Evolutionary conservation across 30 jellyfish, hydroid and myxozoan genomes (phyloP), one percentile per base, ranked within the genome.

Genomic region (Hydra vulgaris): DNA sequence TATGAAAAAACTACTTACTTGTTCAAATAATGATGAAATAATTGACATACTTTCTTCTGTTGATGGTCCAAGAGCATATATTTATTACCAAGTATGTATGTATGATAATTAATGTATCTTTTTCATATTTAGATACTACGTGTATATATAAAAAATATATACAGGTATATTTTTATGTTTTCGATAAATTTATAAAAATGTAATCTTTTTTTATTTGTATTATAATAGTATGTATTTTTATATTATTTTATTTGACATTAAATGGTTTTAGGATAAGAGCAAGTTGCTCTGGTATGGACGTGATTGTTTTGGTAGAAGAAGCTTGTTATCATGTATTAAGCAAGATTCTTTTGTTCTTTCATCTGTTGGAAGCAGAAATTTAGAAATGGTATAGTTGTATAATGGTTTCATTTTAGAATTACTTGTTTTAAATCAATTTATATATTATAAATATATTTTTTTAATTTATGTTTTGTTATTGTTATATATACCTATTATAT

Each of bases 31-130:
- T 52, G 81, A 79, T 0, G 55, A 82, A 8, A 53, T 81, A 21
- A 74, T 69, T 8, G 24, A 71, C 8, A 22, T 85, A 23, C 79
- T 89, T 72, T 66, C 82, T 26, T 66, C 66, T 21, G 81, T 89
- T 17, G 85, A 85, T 67, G 96, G 96, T 25, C 96, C 96, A 15
- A 84, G 96, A 95, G 91, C 96, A 25, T 89, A 84, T 67, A 81
- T 89, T 3, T 89, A 84, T 73, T 89, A 84, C 84, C 91, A 85
- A 82, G 95, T 84, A 66, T 18, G 26, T 21, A 21, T 22, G 18
- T n/a, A 27, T 0, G 18, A 0, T 22, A 18, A 0, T 22, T 72
- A n/a, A n/a, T n/a, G n/a, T n/a, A n/a, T n/a, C n/a, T n/a, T n/a
- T n/a, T n/a, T n/a, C n/a, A n/a, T n/a, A n/a, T n/a, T n/a, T n/a